phyloP scores from a whole-genome alignment of 64 coral and sea anemone species.

The Stichodactyla mertensii region DNA sequence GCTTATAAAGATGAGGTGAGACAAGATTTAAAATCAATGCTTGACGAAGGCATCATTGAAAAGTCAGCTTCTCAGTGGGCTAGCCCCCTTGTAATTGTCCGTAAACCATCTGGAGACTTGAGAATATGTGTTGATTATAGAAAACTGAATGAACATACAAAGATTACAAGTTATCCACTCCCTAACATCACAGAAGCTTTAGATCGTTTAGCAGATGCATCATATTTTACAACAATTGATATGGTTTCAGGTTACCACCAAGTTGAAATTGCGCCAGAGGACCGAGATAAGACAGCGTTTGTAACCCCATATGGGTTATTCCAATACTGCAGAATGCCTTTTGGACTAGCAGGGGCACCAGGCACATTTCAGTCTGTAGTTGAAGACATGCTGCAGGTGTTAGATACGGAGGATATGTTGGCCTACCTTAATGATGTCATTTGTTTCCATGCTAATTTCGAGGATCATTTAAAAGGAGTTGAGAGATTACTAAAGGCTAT shows the following conservation, averaged over 20 bases:
- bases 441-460: conserved; percentile 6
- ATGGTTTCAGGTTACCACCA: conserved; percentile 55
- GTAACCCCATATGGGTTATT: conserved; percentile 39
- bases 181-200: conserved; percentile 52
- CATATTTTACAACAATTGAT: conserved; percentile 53
- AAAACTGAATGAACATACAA: not conserved
- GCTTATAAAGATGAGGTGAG: conserved; percentile 44
- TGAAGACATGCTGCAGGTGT: not conserved
- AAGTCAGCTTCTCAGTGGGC: conserved; percentile 67
- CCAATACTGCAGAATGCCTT: conserved; percentile 49
- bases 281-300: not conserved
- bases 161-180: conserved; percentile 36
- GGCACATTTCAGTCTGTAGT: not conserved
- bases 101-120: no score
- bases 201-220: conserved; percentile 49
- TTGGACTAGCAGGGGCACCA: conserved; percentile 36
- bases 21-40: no score
- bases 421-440: not conserved
- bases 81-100: conserved; percentile 40
- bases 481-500: not conserved
- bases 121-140: conserved; percentile 41
- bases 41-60: conserved; percentile 26
- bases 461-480: not conserved
- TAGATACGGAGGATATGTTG: not conserved
- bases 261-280: conserved; percentile 47